A percentile compares a stretch with the other conserved stretches of the same genome.
Conservation (phyloP, 1,140 invertebrate species). For the Drosophila pallidifrons region DNA sequence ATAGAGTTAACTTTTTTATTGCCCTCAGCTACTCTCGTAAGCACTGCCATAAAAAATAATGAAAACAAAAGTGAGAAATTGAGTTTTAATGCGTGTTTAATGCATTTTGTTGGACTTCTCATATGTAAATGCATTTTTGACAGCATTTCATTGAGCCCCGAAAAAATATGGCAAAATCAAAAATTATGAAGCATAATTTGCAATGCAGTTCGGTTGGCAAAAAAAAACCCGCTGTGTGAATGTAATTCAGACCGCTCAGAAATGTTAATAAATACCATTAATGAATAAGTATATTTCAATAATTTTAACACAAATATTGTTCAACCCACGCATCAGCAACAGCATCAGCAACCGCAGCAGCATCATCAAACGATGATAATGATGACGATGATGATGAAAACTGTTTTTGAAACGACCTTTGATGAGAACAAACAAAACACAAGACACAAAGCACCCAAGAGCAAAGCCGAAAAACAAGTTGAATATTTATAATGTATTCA, state of each 20-base stretch:
- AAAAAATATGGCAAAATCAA: constrained; percentile 32
- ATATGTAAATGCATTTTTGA: constrained; percentile 72
- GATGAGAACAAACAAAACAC: constrained; percentile 59
- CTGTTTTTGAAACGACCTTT: constrained; percentile 64
- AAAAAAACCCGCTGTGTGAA: constrained; percentile 12
- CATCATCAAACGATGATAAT: background rate
- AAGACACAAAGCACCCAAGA: constrained; percentile 48
- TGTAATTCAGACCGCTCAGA: constrained; percentile 23
- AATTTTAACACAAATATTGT: constrained; percentile 41
- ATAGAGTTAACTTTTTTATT: constrained; percentile 28
- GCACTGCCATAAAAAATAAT: constrained; percentile 41
- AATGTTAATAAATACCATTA: constrained; percentile 17
- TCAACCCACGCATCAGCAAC: constrained; percentile 19
- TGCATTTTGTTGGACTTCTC: constrained; percentile 50
- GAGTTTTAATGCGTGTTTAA: constrained; percentile 44
- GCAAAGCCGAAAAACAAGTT: constrained; percentile 69
- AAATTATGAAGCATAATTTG: constrained; percentile 67
- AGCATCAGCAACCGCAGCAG: no score
- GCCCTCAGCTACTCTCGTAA: background rate
- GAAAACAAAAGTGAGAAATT: constrained; percentile 58
- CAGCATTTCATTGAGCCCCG: constrained; percentile 61
- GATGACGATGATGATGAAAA: constrained; percentile 20
- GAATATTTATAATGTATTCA: constrained; percentile 74
- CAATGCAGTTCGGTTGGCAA: constrained; percentile 14
- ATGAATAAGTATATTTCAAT: constrained; percentile 24